Conservation (phyloP, 2,888 invertebrate species). For the Rotaria sp. region DNA sequence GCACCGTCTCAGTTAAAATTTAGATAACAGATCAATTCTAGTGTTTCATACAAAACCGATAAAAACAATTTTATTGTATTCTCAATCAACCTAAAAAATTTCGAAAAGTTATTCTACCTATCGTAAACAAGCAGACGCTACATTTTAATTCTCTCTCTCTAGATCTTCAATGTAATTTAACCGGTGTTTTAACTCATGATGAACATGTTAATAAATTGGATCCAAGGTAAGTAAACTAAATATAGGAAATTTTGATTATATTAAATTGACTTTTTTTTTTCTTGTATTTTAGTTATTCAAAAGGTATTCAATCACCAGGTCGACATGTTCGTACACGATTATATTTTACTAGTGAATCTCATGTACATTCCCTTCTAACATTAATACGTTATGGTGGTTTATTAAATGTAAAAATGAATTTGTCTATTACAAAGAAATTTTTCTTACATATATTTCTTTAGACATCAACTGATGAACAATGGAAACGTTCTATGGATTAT, state of each 20-base stretch:
- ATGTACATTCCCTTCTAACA: slow-evolving; percentile 92
- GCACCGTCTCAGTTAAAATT: too few relatives aligned
- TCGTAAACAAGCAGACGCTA: too few relatives aligned
- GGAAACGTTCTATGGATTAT: slow-evolving; percentile 96
- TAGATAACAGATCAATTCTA: too few relatives aligned
- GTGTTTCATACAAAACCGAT: too few relatives aligned
- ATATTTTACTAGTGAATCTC: slow-evolving; percentile 98
- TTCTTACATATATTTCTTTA: not conserved
- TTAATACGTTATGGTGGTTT: slow-evolving; percentile 85
- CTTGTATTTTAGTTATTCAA: slow-evolving; percentile 64
- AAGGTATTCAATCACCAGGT: slow-evolving; percentile 93
- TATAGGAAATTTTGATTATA: too few relatives aligned
- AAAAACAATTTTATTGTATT: too few relatives aligned
- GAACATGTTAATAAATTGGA: slow-evolving; percentile 36
- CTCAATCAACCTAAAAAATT: too few relatives aligned
- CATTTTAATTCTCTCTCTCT: not conserved
- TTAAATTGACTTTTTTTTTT: too few relatives aligned
- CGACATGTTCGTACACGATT: slow-evolving; percentile 93
- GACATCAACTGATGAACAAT: slow-evolving; percentile 68
- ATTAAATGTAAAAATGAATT: slow-evolving; percentile 65
- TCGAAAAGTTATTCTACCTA: too few relatives aligned
- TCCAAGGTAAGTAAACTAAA: slow-evolving; percentile 15
- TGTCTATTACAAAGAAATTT: not conserved
- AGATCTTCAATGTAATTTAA: slow-evolving; percentile 39
- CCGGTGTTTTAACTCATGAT: slow-evolving; percentile 34